Evolutionary conservation across 2,113 vertebrate genomes (phyloP).

Genomic region (Ciconia boyciana): DNA sequence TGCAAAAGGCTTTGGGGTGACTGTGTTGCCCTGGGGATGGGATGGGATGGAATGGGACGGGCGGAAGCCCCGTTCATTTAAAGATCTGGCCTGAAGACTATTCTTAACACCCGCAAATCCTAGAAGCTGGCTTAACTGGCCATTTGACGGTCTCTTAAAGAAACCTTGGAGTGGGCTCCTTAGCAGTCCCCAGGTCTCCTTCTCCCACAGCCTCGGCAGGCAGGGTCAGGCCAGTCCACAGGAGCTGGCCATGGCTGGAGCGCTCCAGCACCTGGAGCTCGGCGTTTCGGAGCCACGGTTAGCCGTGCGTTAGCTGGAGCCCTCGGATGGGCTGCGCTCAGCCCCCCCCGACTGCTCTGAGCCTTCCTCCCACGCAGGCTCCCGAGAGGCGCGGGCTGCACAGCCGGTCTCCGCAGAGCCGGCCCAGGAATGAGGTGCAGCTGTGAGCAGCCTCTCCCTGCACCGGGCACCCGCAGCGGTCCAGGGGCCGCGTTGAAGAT

Average conservation of each 20-base stretch:
- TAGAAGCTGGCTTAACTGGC: neutral
- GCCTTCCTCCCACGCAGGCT: conserved; percentile 4
- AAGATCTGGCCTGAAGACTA: neutral
- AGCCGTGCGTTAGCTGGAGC: neutral
- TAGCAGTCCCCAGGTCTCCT: neutral
- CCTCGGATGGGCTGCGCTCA: neutral
- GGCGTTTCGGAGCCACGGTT: rapidly evolving
- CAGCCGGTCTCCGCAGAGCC: neutral
- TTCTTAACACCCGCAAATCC: no score
- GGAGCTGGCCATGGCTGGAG: neutral
- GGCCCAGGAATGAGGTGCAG: neutral
- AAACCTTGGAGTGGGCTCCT: neutral
- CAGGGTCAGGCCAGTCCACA: neutral
- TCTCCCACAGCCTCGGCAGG: neutral
- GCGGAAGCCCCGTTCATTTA: neutral
- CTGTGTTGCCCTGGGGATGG: neutral
- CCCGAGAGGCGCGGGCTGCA: neutral
- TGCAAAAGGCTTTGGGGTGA: neutral
- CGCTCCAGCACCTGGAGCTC: neutral
- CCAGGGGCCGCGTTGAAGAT: neutral
- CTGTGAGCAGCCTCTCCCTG: neutral
- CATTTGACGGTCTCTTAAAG: neutral
- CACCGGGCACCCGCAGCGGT: neutral
- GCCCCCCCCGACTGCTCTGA: neutral
- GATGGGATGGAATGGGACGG: no score